Percentiles rank a stretch among this genome's conserved stretches.
Evolutionary conservation across 2,113 vertebrate genomes (phyloP).

Genomic region (Lophura nycthemera): DNA sequence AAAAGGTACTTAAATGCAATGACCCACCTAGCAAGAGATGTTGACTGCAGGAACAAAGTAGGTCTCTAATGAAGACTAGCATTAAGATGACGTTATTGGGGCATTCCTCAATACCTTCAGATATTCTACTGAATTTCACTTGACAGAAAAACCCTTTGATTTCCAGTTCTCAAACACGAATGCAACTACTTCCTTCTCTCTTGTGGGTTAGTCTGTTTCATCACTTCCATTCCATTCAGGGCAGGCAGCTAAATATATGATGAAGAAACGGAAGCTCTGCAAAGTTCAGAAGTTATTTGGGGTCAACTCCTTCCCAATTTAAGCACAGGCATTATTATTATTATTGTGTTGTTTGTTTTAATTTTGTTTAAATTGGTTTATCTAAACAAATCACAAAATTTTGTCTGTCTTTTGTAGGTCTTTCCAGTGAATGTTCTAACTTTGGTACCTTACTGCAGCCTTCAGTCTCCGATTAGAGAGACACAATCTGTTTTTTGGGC

Average conservation of each 20-base stretch:
- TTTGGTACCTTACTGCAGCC: not conserved
- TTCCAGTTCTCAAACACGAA: not conserved
- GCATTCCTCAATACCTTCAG: not conserved
- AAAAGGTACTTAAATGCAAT: not conserved
- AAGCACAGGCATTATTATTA: rapidly evolving
- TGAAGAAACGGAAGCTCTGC: not conserved
- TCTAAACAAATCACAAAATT: not conserved
- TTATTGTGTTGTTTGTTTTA: not conserved
- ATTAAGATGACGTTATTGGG: not conserved
- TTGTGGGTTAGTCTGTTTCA: not conserved
- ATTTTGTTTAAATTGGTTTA: not conserved
- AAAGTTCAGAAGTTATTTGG: not conserved
- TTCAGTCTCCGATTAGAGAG: not conserved
- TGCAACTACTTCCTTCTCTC: not conserved
- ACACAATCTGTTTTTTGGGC: not conserved
- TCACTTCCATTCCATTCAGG: not conserved
- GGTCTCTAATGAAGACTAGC: not conserved
- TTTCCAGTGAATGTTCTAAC: not conserved
- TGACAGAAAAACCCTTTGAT: not conserved
- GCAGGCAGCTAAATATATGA: not conserved
- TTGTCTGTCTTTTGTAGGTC: not conserved
- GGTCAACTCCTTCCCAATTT: not conserved
- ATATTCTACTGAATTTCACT: not conserved
- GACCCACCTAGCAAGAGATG: not conserved
- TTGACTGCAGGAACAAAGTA: rapidly evolving